These are phyloP conservation scores for Ophonus ardosiacus DNA, from an alignment of 2,888 invertebrate species.

Conservation along the genomic window DNA sequence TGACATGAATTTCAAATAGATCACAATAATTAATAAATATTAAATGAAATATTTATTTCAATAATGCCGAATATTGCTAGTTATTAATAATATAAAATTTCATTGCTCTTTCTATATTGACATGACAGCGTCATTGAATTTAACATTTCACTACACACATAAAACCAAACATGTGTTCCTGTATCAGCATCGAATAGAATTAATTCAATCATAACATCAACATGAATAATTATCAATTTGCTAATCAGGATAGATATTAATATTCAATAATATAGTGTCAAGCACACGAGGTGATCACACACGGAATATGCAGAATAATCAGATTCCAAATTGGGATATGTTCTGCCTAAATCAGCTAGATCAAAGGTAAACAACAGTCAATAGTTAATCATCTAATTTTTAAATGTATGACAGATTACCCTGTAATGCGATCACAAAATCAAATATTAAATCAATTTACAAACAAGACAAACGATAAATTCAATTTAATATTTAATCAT, in stretches of 20 bases:
- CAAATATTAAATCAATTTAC: too few relatives aligned
- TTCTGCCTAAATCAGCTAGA: background rate
- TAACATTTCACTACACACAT: background rate
- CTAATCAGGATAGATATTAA: conserved; percentile 23
- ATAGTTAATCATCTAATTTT: background rate
- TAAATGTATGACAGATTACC: background rate
- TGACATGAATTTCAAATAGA: too few relatives aligned
- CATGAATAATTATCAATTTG: conserved; percentile 44
- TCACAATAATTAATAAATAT: too few relatives aligned
- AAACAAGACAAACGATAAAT: too few relatives aligned
- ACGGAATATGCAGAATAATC: conserved; percentile 2
- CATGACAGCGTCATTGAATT: background rate
- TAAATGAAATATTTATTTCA: too few relatives aligned
- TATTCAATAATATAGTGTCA: conserved; percentile 40
- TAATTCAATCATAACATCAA: conserved; percentile 36
- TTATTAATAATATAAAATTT: too few relatives aligned
- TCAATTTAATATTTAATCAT: too few relatives aligned
- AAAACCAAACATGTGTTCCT: conserved; percentile 4
- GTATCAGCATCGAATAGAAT: conserved; percentile 15
- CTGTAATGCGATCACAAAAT: background rate
- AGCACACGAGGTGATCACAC: background rate
- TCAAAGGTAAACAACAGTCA: conserved; percentile 26
- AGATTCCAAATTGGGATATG: background rate
- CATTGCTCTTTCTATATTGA: background rate
- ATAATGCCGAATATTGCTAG: too few relatives aligned